Base-by-base conservation (phyloP, 1,140 invertebrate species). In the Camponotus floridanus region DNA sequence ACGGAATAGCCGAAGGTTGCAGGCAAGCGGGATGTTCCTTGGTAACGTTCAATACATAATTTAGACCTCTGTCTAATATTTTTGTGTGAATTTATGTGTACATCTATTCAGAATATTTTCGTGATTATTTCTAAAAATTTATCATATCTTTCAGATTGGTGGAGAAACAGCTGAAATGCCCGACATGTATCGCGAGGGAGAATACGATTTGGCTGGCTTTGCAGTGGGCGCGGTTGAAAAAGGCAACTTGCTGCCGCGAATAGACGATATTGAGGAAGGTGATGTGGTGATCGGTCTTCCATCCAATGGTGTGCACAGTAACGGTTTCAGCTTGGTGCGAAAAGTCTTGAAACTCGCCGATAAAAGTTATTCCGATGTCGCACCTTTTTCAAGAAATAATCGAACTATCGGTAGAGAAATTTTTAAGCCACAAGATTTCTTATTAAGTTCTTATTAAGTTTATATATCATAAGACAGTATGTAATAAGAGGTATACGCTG, bases 81-180 rank as follows among this genome's bases (percentile, higher is more conserved):
- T 51, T 61, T 68, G 11, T 11, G 4, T 39, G 36, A n/a, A 6
- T 2, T 9, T 45, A 13, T 62, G n/a, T 26, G 18, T 67, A 26
- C 68, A 42, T 31, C 2, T 61, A n/a, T 42, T 8, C 5, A 2
- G 36, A 62, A 26, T 39, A 36, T 79, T 67, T 33, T 57, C 4
- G 8, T 15, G 59, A 39, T 57, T 57, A 48, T 76, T 26, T 26
- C 26, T 26, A 26, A 26, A 26, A 26, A 51, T 42, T 18, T 2
- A 6, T 39, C 13, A 57, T 15, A 55, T 62, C 91, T 90, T 80
- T 36, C 79, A 95, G 93, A 8, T 94, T 97, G 99, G 98, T 76
- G 98, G 98, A 3, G 99, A 99, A 96, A 99, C 98, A 13, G 98
- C 99, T 0, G 99, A 99, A 94, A 98, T 99, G 98, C 98, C 99